Evolutionary conservation across 2,797 vertebrate genomes (phyloP).

Genomic region (Hybognathus amarus): DNA sequence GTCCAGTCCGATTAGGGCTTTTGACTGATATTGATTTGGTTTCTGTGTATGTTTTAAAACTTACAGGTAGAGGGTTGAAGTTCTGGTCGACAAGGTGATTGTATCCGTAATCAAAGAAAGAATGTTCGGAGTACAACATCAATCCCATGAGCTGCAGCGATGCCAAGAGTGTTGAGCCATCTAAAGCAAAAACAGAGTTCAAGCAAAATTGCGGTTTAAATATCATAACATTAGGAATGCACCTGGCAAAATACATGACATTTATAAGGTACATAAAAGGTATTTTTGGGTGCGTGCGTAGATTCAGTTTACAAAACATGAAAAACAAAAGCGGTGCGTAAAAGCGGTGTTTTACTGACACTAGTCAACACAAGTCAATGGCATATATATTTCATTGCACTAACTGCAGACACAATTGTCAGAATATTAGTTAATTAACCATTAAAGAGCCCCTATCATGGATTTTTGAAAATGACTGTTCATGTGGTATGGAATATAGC

Average conservation of each 20-base stretch:
- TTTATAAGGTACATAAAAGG: neutral
- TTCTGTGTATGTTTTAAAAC: conserved; percentile 63
- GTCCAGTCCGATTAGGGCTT: no score
- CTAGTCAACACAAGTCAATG: neutral
- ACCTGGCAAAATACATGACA: neutral
- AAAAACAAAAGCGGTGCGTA: neutral
- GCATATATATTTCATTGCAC: neutral
- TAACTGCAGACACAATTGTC: neutral
- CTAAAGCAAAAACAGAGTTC: conserved; percentile 71
- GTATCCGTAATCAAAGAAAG: conserved; percentile 97
- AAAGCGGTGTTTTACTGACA: neutral
- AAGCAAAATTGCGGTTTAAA: neutral
- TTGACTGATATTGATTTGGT: conserved; percentile 11
- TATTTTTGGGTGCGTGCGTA: neutral
- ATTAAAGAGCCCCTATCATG: no score
- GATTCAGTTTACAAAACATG: neutral
- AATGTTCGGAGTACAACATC: conserved; percentile 96
- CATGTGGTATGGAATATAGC: no score
- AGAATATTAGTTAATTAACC: no score
- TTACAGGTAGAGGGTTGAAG: conserved; percentile 97
- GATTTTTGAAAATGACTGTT: no score
- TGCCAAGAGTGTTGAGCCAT: conserved; percentile 96
- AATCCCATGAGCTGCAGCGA: conserved; percentile 93
- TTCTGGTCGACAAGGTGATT: conserved; percentile 97
- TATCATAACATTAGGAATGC: neutral